Evolutionary conservation across 1,140 invertebrate genomes (phyloP), one percentile per base, ranked within the genome.

Genomic region (Lasaia peninsularis): DNA sequence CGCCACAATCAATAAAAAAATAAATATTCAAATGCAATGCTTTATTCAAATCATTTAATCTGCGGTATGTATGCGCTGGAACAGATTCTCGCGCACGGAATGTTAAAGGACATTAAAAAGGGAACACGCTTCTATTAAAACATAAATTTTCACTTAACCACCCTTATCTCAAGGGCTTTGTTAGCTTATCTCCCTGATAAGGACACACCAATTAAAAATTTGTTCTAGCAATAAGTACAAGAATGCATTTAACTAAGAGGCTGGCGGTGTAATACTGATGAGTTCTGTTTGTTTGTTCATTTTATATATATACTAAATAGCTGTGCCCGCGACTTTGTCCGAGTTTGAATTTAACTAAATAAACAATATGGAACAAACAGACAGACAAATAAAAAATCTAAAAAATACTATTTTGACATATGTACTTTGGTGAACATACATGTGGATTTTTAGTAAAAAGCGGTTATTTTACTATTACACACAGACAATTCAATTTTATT

Each of bases 111-210:
- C 64, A 69, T 59, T 67, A 65, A 67, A 63, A 77, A 73, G 59
- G 63, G 49, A 63, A 60, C 59, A 63, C 48, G 61, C 34, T 52
- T 63, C 52, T 71, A 73, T 74, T 69, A 71, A 75, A 78, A 83
- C 80, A 83, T 79, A 80, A 75, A 75, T 83, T 83, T 71, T 83
- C 80, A 83, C 80, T 83, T 80, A 83, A 65, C 61, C 28, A 65
- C 51, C 58, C 33, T 69, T 75, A 79, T 83, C 73, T 80, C 40
- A 56, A 60, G 31, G 50, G 67, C 60, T 72, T 77, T 83, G 78
- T 79, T 69, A 63, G 67, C 74, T 76, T 80, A 80, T 78, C 77
- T 62, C 12, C 16, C 56, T 64, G 75, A 80, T 80, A 78, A 78
- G 68, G 60, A 50, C 55, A 55, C 37, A 57, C 71, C 74, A 80